Percentiles rank a stretch among this genome's conserved stretches.
These are phyloP conservation scores for Ganaspis brasiliensis DNA, from an alignment of 2,888 invertebrate species.

Conservation along the genomic window DNA sequence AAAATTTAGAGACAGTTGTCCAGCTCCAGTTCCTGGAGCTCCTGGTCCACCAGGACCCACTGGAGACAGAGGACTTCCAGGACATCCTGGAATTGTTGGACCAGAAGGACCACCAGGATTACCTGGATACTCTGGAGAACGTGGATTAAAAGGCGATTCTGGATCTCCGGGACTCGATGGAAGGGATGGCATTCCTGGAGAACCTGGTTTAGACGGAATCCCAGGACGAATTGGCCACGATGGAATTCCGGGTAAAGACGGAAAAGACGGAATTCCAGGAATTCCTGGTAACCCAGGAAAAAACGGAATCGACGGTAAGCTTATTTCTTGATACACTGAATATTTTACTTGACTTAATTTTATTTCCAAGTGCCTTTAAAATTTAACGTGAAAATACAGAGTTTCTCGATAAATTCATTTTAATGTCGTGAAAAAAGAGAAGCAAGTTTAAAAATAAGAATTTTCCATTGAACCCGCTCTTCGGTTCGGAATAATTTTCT, in stretches of 20 bases:
- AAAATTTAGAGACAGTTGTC: slow-evolving; percentile 91
- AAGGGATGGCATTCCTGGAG: slow-evolving; percentile 93
- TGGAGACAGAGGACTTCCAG: slow-evolving; percentile 86
- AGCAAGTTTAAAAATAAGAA: no score
- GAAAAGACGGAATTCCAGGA: slow-evolving; percentile 88
- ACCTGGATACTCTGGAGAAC: slow-evolving; percentile 84
- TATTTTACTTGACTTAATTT: not conserved
- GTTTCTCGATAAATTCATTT: no score
- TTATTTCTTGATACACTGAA: not conserved
- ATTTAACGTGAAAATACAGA: not conserved
- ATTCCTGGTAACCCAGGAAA: slow-evolving; percentile 86
- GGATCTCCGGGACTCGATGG: slow-evolving; percentile 91
- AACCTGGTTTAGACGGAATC: slow-evolving; percentile 93
- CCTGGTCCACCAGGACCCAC: slow-evolving; percentile 81
- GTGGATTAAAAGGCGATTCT: slow-evolving; percentile 84
- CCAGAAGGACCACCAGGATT: slow-evolving; percentile 84
- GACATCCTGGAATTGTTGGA: slow-evolving; percentile 86
- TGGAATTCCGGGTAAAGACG: slow-evolving; percentile 87
- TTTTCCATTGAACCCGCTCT: no score
- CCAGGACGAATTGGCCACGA: slow-evolving; percentile 93
- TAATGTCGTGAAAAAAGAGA: no score
- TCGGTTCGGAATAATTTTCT: no score
- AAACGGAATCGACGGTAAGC: slow-evolving; percentile 86
- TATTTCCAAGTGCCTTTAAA: not conserved
- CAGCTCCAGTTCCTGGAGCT: slow-evolving; percentile 85